phyloP scores from a whole-genome alignment of 2,113 vertebrate species.

The Hemibagrus wyckioides region DNA sequence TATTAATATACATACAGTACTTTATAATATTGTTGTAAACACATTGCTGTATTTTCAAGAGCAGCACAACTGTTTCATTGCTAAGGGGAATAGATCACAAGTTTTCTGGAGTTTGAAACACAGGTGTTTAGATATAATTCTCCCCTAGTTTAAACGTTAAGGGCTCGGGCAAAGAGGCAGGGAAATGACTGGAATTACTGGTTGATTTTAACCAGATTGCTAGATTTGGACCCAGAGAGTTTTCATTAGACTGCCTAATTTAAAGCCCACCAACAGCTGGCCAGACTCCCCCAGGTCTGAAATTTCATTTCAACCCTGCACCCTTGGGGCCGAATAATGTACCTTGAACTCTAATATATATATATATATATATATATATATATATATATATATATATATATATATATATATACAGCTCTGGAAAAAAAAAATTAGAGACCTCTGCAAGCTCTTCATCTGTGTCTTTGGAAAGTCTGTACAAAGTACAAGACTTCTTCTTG shows the following conservation, averaged over 20 bases:
- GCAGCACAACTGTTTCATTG: slow-evolving; percentile 47
- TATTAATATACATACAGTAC: background rate
- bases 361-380: background rate
- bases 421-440: too few relatives aligned
- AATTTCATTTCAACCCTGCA: slow-evolving; percentile 76
- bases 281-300: slow-evolving; percentile 82
- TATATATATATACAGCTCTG: too few relatives aligned
- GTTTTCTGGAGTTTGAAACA: slow-evolving; percentile 74
- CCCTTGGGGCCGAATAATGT: slow-evolving; percentile 40
- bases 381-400: too few relatives aligned
- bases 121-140: slow-evolving; percentile 95
- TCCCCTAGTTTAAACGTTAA: slow-evolving; percentile 95
- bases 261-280: slow-evolving; percentile 89
- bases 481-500: too few relatives aligned
- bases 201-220: slow-evolving; percentile 99
- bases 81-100: slow-evolving; percentile 52
- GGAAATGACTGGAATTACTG: slow-evolving; percentile 98
- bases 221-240: slow-evolving; percentile 89
- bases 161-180: slow-evolving; percentile 84
- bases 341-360: background rate
- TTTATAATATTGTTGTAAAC: slow-evolving; percentile 6
- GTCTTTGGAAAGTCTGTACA: too few relatives aligned
- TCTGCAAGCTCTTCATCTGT: too few relatives aligned
- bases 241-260: slow-evolving; percentile 98
- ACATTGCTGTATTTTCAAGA: slow-evolving; percentile 40